Evolutionary conservation across 2,888 invertebrate genomes (phyloP).

Genomic region (Lepidochrysops patricia): DNA sequence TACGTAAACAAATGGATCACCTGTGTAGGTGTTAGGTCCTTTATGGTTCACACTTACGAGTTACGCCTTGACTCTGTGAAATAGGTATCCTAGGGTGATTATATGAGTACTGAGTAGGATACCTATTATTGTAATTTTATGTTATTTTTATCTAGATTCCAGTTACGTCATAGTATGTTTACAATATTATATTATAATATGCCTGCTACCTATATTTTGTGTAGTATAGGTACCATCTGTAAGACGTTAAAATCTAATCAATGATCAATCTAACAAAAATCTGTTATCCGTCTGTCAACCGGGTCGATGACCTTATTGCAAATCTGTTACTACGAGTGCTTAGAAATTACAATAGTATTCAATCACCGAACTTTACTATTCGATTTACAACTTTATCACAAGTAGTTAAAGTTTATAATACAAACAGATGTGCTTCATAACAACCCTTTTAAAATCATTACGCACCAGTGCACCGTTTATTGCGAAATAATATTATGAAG

Average conservation of each 20-base stretch:
- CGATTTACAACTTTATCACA: neutral
- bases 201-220: too few species aligned
- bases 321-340: neutral
- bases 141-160: neutral
- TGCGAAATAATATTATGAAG: neutral
- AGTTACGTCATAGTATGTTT: neutral
- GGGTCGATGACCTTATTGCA: neutral
- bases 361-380: neutral
- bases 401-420: neutral
- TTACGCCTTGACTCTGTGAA: neutral
- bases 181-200: too few species aligned
- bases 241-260: too few species aligned
- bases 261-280: neutral
- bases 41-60: neutral
- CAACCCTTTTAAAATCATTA: neutral
- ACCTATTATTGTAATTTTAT: neutral
- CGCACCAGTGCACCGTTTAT: neutral
- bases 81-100: neutral
- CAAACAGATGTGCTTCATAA: neutral
- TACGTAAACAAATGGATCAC: neutral
- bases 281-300: neutral
- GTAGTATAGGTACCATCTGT: too few species aligned
- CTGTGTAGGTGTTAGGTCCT: neutral
- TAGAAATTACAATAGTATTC: neutral
- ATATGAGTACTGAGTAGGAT: neutral